These are phyloP conservation scores for Aphidoletes aphidimyza DNA, from an alignment of 2,888 invertebrate species.

Conservation along the genomic window DNA sequence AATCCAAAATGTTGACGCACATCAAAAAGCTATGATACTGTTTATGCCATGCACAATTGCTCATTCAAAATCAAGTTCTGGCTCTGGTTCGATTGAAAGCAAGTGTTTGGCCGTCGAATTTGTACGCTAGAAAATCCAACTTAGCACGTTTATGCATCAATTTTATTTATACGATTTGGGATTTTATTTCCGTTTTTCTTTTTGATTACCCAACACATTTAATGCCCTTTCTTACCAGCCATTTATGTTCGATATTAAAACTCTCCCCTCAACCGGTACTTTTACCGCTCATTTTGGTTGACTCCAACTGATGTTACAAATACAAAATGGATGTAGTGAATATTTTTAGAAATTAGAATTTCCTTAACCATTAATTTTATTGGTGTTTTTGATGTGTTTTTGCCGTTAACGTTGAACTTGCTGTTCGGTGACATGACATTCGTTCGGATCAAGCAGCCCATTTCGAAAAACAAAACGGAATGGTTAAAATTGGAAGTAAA, in stretches of 20 bases:
- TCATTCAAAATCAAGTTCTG: conserved; percentile 6
- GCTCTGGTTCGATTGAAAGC: not conserved
- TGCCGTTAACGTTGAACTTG: too few species aligned
- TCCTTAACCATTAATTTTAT: not conserved
- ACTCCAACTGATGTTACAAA: not conserved
- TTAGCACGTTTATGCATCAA: too few species aligned
- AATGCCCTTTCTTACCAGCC: not conserved
- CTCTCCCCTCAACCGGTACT: too few species aligned
- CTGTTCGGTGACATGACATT: too few species aligned
- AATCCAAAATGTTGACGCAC: conserved; percentile 15
- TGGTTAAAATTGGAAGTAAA: not conserved
- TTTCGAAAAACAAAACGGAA: not conserved
- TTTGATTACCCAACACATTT: conserved; percentile 20
- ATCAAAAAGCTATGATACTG: conserved; percentile 43
- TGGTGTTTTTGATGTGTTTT: too few species aligned
- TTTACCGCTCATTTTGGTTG: not conserved
- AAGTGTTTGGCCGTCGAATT: too few species aligned
- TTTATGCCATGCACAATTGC: conserved; percentile 49
- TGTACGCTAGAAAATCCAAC: too few species aligned
- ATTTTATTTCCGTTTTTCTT: not conserved
- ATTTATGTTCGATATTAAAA: conserved; percentile 1
- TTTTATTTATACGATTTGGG: not conserved
- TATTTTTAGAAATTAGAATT: conserved; percentile 17
- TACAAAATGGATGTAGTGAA: not conserved
- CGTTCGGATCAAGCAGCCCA: not conserved